A percentile compares a stretch with the other conserved stretches of the same genome.
These are phyloP conservation scores for Meleagris gallopavo DNA, from an alignment of 2,113 vertebrate species.

Conservation along the genomic window DNA sequence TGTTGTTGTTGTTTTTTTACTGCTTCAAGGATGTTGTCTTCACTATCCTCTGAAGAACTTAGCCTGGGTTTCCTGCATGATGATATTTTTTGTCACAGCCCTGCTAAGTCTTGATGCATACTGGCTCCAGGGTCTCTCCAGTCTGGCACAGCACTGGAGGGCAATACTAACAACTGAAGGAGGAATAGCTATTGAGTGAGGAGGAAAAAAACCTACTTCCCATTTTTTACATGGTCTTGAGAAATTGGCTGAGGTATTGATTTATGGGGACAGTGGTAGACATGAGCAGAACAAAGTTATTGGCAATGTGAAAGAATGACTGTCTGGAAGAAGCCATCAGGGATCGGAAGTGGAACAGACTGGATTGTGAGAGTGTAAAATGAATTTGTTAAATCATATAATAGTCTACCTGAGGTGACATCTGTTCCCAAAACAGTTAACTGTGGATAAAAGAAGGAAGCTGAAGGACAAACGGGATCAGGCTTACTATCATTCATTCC, in stretches of 20 bases:
- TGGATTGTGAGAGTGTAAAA: neutral
- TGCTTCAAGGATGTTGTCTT: neutral
- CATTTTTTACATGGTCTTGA: neutral
- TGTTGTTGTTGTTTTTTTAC: neutral
- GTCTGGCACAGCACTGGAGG: neutral
- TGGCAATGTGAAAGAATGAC: neutral
- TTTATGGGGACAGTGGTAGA: neutral
- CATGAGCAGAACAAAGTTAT: neutral
- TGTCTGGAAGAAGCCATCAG: neutral
- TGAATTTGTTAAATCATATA: neutral
- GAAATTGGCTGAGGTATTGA: neutral
- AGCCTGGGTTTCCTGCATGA: accelerated
- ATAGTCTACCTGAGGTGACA: neutral
- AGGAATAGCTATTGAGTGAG: neutral
- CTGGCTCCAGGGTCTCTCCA: neutral
- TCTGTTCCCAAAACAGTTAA: neutral
- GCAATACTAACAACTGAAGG: neutral
- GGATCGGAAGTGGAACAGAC: neutral
- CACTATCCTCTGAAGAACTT: neutral
- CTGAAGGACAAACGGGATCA: neutral
- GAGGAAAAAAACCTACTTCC: neutral
- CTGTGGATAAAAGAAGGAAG: neutral
- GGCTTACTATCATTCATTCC: neutral
- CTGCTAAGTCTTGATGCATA: neutral
- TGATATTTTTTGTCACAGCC: neutral